Percentiles rank a stretch among this genome's conserved stretches.
Conservation (phyloP, 2,888 invertebrate genomes). For the Parochlus steinenii region DNA sequence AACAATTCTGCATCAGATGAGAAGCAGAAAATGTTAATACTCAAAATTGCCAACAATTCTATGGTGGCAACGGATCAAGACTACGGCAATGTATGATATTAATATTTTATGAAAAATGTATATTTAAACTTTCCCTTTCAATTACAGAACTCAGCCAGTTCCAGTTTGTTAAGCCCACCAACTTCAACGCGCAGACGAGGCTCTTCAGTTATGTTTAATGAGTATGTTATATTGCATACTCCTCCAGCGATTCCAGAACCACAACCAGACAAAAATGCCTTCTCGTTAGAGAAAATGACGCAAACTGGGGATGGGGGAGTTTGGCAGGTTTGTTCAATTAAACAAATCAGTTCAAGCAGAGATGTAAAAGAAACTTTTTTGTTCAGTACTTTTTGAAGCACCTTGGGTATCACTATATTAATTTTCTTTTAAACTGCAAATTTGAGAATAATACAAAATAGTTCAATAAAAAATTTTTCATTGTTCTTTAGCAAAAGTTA, state of each 20-base stretch:
- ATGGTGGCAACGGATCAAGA: slow-evolving; percentile 10
- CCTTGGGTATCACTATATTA: no score
- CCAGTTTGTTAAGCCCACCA: slow-evolving; percentile 56
- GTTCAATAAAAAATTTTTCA: background rate
- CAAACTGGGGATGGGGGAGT: slow-evolving; percentile 63
- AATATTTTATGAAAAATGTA: background rate
- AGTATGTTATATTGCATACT: slow-evolving; percentile 61
- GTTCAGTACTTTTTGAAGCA: background rate
- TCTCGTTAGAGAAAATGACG: slow-evolving; percentile 78
- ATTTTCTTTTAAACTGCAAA: no score
- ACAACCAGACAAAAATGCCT: slow-evolving; percentile 37
- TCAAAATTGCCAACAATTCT: slow-evolving; percentile 24
- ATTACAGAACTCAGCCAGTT: slow-evolving; percentile 42
- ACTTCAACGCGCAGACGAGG: slow-evolving; percentile 48
- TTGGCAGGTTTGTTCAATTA: slow-evolving; percentile 37
- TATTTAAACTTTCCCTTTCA: background rate
- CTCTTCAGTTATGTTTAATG: slow-evolving; percentile 81
- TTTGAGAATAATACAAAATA: background rate
- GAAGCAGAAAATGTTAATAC: slow-evolving; percentile 26
- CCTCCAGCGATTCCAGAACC: slow-evolving; percentile 26
- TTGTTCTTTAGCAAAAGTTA: background rate
- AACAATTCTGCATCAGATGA: slow-evolving; percentile 17
- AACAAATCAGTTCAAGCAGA: no score
- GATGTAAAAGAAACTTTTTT: no score
- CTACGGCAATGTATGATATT: slow-evolving; percentile 11